Base-by-base conservation (phyloP, 2,888 invertebrate species). In the Icerya purchasi region DNA sequence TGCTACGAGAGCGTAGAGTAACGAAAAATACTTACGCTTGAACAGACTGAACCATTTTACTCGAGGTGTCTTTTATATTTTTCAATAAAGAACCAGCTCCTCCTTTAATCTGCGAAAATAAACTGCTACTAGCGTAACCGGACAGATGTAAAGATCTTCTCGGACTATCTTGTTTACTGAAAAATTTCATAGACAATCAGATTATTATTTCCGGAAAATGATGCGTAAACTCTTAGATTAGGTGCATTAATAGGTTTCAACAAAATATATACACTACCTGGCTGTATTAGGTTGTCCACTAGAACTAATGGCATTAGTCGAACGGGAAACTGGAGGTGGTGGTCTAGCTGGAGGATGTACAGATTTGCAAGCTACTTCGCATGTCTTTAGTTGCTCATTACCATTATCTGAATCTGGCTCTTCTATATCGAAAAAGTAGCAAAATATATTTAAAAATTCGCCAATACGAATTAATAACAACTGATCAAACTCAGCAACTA, bases 31-130 rank as follows among this genome's bases (percentile, higher is more conserved):
- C 81, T 78, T 70, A 84, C 79, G 90, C 89, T 71, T 91, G 91
- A 64, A 96, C 89, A 50, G 92, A 89, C 71, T 94, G 91, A 84
- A 96, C 93, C 52, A 97, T 92, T 76, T 93, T 94, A 50, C 84
- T 85, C 21, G 94, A 92, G 0, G 93, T 94, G 69, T 96, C 96
- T 71, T 92, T 93, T 24, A 97, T 74, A 69, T 93, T 94, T 69
- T 91, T 92, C 62, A 96, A 76, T 67, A 94, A 83, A 68, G 83
- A 91, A 1, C 93, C 91, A 22, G 94, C 93, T 56, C 93, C 92
- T 22, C 93, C 93, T 70, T 83, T 85, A 36, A 96, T 76, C 0
- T 91, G 89, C 2, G 88, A 85, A 73, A 89, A 86, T 22, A 89
- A 71, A 23, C 87, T 84, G 18, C 80, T 76, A 21, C 65, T 65